These are phyloP conservation scores for Tamias sibiricus DNA, from an alignment of 2,113 vertebrate genomes.

Conservation along the genomic window DNA sequence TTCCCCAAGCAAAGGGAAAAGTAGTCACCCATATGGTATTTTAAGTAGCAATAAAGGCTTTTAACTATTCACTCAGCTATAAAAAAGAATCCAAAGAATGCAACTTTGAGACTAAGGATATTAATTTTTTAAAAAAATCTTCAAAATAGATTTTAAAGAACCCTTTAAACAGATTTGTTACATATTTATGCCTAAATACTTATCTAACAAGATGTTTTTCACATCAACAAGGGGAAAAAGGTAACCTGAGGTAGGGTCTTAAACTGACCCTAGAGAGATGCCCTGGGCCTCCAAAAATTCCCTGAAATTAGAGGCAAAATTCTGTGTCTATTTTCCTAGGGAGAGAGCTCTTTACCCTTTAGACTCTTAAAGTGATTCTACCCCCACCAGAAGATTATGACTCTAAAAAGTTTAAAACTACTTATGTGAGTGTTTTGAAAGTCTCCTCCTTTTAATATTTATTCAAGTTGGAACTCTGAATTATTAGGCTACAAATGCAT, in stretches of 20 bases:
- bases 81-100: slow-evolving; percentile 17
- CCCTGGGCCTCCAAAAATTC: not conserved
- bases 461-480: slow-evolving; percentile 56
- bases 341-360: not conserved
- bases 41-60: slow-evolving; percentile 61
- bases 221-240: not conserved
- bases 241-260: slow-evolving; percentile 40
- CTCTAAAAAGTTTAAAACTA: slow-evolving; percentile 29
- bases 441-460: slow-evolving; percentile 9
- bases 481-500: slow-evolving; percentile 39
- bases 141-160: slow-evolving; percentile 60
- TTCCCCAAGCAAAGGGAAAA: slow-evolving; percentile 50
- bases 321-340: not conserved
- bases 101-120: slow-evolving; percentile 45
- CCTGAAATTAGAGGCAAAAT: slow-evolving; percentile 53
- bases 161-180: slow-evolving; percentile 39
- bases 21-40: slow-evolving; percentile 43
- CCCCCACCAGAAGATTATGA: not conserved
- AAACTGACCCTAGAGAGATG: slow-evolving; percentile 17
- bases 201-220: slow-evolving; percentile 25
- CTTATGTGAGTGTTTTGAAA: slow-evolving; percentile 15
- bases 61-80: slow-evolving; percentile 38
- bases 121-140: slow-evolving; percentile 22
- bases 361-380: not conserved
- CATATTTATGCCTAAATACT: slow-evolving; percentile 30